A percentile compares a stretch with the other conserved stretches of the same genome.
These are phyloP conservation scores for Poecilia wingei DNA, from an alignment of 2,797 vertebrate genomes.

Conservation along the genomic window DNA sequence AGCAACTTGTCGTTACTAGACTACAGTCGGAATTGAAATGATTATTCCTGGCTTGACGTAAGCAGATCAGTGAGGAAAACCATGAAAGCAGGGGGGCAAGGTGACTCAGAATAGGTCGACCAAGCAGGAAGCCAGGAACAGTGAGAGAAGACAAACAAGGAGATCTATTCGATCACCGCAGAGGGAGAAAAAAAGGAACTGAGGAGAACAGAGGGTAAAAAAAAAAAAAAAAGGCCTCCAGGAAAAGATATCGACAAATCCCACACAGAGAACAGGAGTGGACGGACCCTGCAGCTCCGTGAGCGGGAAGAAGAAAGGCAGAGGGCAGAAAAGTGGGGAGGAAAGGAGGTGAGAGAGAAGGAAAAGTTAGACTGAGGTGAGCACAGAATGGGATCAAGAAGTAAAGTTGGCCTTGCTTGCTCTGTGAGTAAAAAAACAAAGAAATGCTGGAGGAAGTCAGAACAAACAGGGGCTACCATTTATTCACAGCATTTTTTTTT, in stretches of 20 bases:
- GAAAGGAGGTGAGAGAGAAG: conserved; percentile 43
- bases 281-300: conserved; percentile 45
- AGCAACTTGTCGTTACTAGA: background rate
- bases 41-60: conserved; percentile 37
- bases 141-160: conserved; percentile 9
- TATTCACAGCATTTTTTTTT: background rate
- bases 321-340: conserved; percentile 29
- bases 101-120: conserved; percentile 3
- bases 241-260: conserved; percentile 57
- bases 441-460: conserved; percentile 28
- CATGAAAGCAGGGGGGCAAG: conserved; percentile 3
- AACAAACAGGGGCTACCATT: conserved; percentile 23
- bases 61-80: conserved; percentile 13
- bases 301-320: conserved; percentile 58
- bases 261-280: conserved; percentile 57
- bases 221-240: conserved; percentile 31
- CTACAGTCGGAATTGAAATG: conserved; percentile 12
- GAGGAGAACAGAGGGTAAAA: conserved; percentile 31
- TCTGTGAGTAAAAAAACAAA: conserved; percentile 43
- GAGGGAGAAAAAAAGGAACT: conserved; percentile 30
- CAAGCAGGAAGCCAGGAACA: conserved; percentile 7
- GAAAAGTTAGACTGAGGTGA: conserved; percentile 41
- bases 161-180: conserved; percentile 27
- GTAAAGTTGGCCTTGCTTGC: conserved; percentile 27
- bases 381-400: conserved; percentile 35